These are phyloP conservation scores for Epinotia nisella DNA, from an alignment of 2,888 invertebrate genomes.

Conservation along the genomic window DNA sequence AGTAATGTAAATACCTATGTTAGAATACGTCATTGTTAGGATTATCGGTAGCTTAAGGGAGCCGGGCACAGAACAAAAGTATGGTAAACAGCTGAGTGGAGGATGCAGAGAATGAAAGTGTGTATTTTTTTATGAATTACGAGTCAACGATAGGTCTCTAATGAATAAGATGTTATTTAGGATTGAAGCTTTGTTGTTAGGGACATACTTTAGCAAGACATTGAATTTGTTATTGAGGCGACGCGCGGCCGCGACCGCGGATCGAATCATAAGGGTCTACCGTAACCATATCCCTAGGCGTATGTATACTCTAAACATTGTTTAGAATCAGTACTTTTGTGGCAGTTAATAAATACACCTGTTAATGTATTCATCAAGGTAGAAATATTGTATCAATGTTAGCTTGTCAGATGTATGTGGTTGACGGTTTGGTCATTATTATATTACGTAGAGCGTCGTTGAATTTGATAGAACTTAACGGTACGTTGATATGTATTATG, in stretches of 20 bases:
- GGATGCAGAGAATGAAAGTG: constrained; percentile 65
- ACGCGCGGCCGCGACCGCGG: constrained; percentile 62
- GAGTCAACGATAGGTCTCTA: constrained; percentile 65
- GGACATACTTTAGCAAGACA: constrained; percentile 55
- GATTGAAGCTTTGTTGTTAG: constrained; percentile 64
- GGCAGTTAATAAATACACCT: constrained; percentile 79
- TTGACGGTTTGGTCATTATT: constrained; percentile 72
- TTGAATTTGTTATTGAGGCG: constrained; percentile 60
- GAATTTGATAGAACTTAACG: constrained; percentile 70
- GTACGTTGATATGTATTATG: constrained; percentile 60
- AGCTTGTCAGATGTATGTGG: constrained; percentile 78
- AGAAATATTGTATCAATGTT: constrained; percentile 79
- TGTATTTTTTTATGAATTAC: constrained; percentile 81
- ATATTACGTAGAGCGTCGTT: constrained; percentile 73
- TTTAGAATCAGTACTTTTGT: constrained; percentile 74
- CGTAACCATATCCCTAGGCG: constrained; percentile 80
- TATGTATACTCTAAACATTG: constrained; percentile 69
- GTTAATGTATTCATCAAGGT: constrained; percentile 82
- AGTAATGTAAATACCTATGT: constrained; percentile 71
- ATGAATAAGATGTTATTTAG: constrained; percentile 78
- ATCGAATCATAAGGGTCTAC: constrained; percentile 67
- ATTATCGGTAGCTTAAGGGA: constrained; percentile 66
- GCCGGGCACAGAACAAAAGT: constrained; percentile 71
- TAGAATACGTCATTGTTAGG: constrained; percentile 73
- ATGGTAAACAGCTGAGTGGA: constrained; percentile 57